phyloP scores from a whole-genome alignment of 1,140 invertebrate genomes.

The Spodoptera litura region DNA sequence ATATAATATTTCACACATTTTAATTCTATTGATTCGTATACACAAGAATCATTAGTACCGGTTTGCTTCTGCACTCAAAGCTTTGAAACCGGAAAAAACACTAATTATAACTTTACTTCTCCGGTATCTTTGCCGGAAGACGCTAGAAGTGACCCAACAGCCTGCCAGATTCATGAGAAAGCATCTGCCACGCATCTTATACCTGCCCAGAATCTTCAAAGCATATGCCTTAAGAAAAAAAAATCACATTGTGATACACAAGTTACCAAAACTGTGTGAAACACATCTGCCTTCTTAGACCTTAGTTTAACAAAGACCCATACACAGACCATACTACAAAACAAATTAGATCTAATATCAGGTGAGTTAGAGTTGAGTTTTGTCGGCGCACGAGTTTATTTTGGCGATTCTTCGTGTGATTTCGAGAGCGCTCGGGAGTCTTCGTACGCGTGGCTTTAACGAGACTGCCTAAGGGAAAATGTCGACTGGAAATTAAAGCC shows the following conservation, averaged over 20 bases:
- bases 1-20: neutral
- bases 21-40: neutral
- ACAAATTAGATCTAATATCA: slow-evolving; percentile 40
- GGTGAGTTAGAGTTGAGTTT: slow-evolving; percentile 35
- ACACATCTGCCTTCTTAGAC: slow-evolving; percentile 73
- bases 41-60: neutral
- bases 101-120: slow-evolving; percentile 20
- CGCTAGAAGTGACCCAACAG: slow-evolving; percentile 60
- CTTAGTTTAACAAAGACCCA: slow-evolving; percentile 23
- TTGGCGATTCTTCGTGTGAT: slow-evolving; percentile 61
- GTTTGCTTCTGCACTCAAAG: slow-evolving; percentile 12
- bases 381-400: slow-evolving; percentile 36
- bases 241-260: slow-evolving; percentile 79
- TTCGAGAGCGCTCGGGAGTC: slow-evolving; percentile 58
- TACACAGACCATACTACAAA: slow-evolving; percentile 13
- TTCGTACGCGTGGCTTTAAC: slow-evolving; percentile 66
- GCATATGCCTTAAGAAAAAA: slow-evolving; percentile 79
- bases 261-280: slow-evolving; percentile 75
- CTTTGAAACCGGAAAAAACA: slow-evolving; percentile 19
- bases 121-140: slow-evolving; percentile 48
- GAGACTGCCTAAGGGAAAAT: slow-evolving; percentile 54
- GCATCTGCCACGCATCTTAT: slow-evolving; percentile 66
- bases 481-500: slow-evolving; percentile 47
- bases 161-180: slow-evolving; percentile 54
- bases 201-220: slow-evolving; percentile 69